Base-by-base conservation (phyloP, 2,888 invertebrate species). In the Hyalella azteca region DNA sequence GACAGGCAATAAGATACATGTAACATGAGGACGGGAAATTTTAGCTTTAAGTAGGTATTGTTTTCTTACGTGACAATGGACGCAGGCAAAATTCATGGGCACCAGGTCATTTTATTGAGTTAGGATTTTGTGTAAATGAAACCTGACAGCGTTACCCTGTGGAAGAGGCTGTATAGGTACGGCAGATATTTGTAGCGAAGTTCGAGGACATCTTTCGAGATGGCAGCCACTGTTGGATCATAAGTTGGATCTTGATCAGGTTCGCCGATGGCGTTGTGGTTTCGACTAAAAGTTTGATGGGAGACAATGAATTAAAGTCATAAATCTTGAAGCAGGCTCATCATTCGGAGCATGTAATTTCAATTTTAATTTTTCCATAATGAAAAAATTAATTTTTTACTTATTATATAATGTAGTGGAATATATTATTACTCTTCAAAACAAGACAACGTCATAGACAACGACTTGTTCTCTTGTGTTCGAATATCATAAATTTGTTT, bases 111-210 rank as follows among this genome's bases (percentile, higher is more conserved):
- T 1, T 3, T 54, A 26, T 1, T 4, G 26, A 22, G 26, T 9
- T 54, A 54, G 7, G 19, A 5, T 13, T 2, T 7, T 5, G 1
- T n/a, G 19, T 19, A 13, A 1, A 50, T 19, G 5, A 0, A 50
- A 50, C 50, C 22, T 19, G 1, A 45, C 2, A n/a, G 3, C 45
- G 9, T 45, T 45, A 88, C 88, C 22, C 86, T 78, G 83, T 88
- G 87, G 85, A 89, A 86, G 7, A 88, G 86, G 0, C 89, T 88
- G 87, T 90, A 90, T 19, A 90, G 87, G 84, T 88, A 89, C 0
- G 89, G 89, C 22, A 89, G 86, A 22, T 89, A 86, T 15, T 86
- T 85, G 86, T 90, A 90, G 36, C 89, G 85, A 26, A 86, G 81
- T 19, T 80, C 50, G 45, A 87, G 81, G 3, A 73, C 85, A 32